A percentile compares a stretch with the other conserved stretches of the same genome.
These are phyloP conservation scores for Alosa sapidissima DNA, from an alignment of 2,797 vertebrate species.

Conservation along the genomic window DNA sequence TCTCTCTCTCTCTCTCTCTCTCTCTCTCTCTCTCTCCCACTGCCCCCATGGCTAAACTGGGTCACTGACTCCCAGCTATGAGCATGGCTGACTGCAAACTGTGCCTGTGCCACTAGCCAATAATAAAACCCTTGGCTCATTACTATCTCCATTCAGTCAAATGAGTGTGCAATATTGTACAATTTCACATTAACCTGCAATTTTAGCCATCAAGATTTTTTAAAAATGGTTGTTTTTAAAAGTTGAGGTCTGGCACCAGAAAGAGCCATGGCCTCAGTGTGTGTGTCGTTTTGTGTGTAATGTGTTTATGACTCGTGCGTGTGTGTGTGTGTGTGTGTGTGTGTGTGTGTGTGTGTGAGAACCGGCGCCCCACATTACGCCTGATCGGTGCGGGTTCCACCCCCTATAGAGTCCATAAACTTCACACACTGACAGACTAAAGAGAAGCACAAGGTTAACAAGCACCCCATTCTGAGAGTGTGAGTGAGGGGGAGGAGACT, in stretches of 20 bases:
- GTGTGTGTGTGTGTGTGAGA: constrained; percentile 5
- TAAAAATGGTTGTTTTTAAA: background rate
- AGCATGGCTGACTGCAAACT: constrained; percentile 14
- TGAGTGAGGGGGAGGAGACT: background rate
- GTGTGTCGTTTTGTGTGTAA: background rate
- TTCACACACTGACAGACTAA: constrained; percentile 10
- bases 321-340: background rate
- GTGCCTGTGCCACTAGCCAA: background rate
- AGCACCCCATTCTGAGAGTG: constrained; percentile 21
- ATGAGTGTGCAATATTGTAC: background rate
- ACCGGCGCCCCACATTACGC: background rate
- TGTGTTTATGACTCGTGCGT: background rate
- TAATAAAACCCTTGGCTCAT: constrained; percentile 2
- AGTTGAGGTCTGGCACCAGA: background rate
- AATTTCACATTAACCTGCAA: background rate
- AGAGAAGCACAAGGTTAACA: constrained; percentile 31
- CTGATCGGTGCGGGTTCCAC: constrained; percentile 4
- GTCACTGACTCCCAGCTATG: background rate
- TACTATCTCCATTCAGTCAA: background rate
- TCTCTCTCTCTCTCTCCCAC: background rate
- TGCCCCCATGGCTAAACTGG: background rate
- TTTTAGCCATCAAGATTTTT: background rate
- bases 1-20: background rate
- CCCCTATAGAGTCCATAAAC: constrained; percentile 17
- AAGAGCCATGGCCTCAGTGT: background rate